Conservation (phyloP, 1,140 invertebrate genomes). For the Acromyrmex charruanus region DNA sequence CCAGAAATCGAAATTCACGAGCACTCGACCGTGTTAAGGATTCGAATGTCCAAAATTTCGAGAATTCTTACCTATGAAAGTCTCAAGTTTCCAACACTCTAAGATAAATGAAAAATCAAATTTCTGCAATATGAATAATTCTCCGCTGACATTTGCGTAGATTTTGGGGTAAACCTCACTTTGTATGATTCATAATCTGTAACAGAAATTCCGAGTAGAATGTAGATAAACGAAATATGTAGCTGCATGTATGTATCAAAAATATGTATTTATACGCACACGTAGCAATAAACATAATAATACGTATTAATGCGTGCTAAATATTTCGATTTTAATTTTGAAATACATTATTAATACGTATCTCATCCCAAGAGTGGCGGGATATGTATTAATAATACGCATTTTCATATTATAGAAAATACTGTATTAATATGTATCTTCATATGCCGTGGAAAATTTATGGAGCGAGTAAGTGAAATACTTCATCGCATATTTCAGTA, state of each 20-base stretch:
- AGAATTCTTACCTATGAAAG: not conserved
- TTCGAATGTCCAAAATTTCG: not conserved
- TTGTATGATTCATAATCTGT: not conserved
- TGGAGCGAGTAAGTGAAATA: conserved; percentile 17
- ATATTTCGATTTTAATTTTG: not conserved
- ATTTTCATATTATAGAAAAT: not conserved
- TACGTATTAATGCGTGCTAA: not conserved
- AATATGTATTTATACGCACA: not conserved
- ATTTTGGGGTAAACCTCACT: not conserved
- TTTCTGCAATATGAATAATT: not conserved
- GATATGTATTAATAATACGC: conserved; percentile 10
- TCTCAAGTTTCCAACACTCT: not conserved
- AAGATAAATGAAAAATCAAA: not conserved
- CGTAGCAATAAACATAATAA: not conserved
- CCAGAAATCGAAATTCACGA: not conserved
- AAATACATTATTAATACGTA: conserved; percentile 15
- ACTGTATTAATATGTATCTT: conserved; percentile 16
- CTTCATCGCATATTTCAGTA: conserved; percentile 15
- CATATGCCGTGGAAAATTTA: not conserved
- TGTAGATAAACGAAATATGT: not conserved
- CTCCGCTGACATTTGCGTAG: not conserved
- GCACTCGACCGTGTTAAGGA: not conserved
- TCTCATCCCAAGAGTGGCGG: not conserved
- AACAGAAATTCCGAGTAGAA: not conserved
- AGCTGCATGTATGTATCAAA: not conserved